Evolutionary conservation across 2,888 invertebrate species (phyloP), one percentile per base, ranked within the genome.

Genomic region (Clunio marinus): DNA sequence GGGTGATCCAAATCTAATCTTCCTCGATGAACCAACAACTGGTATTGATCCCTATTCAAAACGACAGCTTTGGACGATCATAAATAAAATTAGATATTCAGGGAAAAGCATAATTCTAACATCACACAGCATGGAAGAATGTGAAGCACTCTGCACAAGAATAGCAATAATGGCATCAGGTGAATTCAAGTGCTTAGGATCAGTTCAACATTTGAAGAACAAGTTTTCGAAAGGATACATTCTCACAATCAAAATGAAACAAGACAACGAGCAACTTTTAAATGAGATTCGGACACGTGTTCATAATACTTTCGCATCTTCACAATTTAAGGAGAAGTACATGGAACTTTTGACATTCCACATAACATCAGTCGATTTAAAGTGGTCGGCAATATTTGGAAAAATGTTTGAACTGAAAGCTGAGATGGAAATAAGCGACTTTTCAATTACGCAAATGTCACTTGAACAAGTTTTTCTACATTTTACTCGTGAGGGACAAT

Each of bases 21-120:
- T 7, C 2, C 17, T 59, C 17, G 32, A 28, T 35, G 27, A 17
- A 57, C 1, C n/a, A n/a, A n/a, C n/a, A n/a, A n/a, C n/a, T n/a
- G n/a, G n/a, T n/a, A n/a, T 91, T 80, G 91, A 91, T 76, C 88
- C 89, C 2, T 87, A 86, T 2, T 88, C 90, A 7, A 84, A 88
- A 74, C 80, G 90, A 71, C 83, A 86, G 70, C 82, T 91, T 28
- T 91, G 91, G 91, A 80, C 86, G 71, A 85, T 85, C 0, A 81
- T 89, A 35, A 80, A 82, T 66, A 83, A 86, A 27, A 79, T 86
- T 65, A 83, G 84, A 59, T 79, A 82, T 8, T 88, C 89, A 0
- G 86, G 88, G 2, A 82, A 83, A 73, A 83, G 84, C 71, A 82
- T 91, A 59, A 81, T 91, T 71, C 81, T 91, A 71, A 91, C 91